Evolutionary conservation across 1,140 invertebrate genomes (phyloP), one percentile per base, ranked within the genome.

Genomic region (Penaeus chinensis): DNA sequence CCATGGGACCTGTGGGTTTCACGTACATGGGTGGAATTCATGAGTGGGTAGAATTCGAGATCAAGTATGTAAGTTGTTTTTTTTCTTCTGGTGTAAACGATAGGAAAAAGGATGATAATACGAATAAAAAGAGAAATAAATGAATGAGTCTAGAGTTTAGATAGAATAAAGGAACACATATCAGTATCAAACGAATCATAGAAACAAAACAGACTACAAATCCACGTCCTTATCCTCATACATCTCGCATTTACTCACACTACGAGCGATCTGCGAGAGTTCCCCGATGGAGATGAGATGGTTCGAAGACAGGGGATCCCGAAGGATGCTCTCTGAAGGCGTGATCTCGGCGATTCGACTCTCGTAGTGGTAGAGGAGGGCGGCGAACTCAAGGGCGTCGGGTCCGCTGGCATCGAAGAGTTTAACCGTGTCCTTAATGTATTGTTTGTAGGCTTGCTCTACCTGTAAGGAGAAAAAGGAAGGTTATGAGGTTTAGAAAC

Each of bases 311-410:
- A 92, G 90, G 2, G 93, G 92, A 90, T 92, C 92, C 27, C 90
- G 89, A 27, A 93, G 90, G 60, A 91, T 90, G 54, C 85, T 87
- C 10, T 90, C 89, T 47, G 92, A 90, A 0, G 93, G 93, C 71
- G 93, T 93, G 76, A 94, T 93, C 91, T 94, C 94, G 7, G 94
- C 94, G 0, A 95, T 92, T 32, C 94, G 90, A 90, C 93, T 93
- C 91, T 95, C 94, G 90, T 94, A 95, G 71, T 92, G 92, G 90
- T 94, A 95, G 54, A 94, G 93, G 88, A 95, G 94, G 10, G 93
- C 92, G 13, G 93, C 93, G 90, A 95, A 95, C 76, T 92, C 92
- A 1, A 91, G 89, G 0, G 94, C 93, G 32, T 93, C 92, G 18
- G 91, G 90, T 54, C 91, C 92, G 22, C 92, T 93, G 7, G 93